Evolutionary conservation across 2,888 invertebrate species (phyloP), one percentile per base, ranked within the genome.

Genomic region (Bhutanitis thaidina): DNA sequence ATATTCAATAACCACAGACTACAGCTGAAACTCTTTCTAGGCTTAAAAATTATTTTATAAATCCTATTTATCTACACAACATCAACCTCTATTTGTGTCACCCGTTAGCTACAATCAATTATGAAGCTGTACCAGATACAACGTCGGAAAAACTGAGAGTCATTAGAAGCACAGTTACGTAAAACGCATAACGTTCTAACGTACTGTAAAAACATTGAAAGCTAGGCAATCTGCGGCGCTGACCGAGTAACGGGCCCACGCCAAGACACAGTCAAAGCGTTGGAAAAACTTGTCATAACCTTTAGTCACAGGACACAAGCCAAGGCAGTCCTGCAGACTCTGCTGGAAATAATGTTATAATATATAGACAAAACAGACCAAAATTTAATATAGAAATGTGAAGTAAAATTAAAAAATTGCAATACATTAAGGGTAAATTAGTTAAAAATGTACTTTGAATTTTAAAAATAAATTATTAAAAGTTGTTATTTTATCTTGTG

Each of bases 121-220:
- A 86, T 82, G 82, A 77, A 74, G 67, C 70, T 66, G 67, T 72
- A 72, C 67, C 71, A 72, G 65, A 76, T 81, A 72, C 69, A 47
- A 40, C 54, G 57, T 64, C 35, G 56, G 76, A 86, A 87, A 87
- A 87, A 85, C 80, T 68, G 39, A 74, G 57, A 71, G 54, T 82
- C 75, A 86, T 87, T 86, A 86, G 74, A 87, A 75, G 62, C 77
- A 86, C 87, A 87, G 87, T 87, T 87, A 87, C 79, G 77, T 80
- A 83, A 86, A 83, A 79, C 76, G 74, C 64, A 77, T 74, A 78
- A 71, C 77, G 69, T 71, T 68, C 69, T 64, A n/a, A 70, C 68
- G 68, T 65, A 71, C 55, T 67, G 71, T 68, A 75, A 81, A 82
- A 71, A 66, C 29, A 45, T 65, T 67, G 57, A 62, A 66, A 76